Base-by-base conservation (phyloP, 2,113 vertebrate species). In the Beaufortia kweichowensis region DNA sequence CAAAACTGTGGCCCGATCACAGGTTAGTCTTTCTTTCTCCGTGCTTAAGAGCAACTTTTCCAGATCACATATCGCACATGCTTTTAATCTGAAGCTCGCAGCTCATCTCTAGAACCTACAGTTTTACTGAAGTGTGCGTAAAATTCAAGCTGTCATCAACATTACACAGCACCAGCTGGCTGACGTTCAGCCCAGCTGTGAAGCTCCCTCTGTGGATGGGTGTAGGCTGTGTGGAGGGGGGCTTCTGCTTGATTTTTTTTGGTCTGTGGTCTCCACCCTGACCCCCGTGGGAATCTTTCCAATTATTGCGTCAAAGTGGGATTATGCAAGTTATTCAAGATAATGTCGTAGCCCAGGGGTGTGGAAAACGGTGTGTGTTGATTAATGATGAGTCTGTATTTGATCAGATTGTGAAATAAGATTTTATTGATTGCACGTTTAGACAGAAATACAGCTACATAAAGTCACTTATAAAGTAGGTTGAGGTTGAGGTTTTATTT, bases 241-340 rank as follows among this genome's bases (percentile, higher is more conserved):
- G 53, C 28, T 69, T 23, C 19, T 67, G 21, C 56, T 72, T 53
- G 39, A 17, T 65, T 72, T 28, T 68, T 28, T 70, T 23, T 48
- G 59, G 21, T 75, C 43, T 55, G 41, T 33, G 56, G 77, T 62
- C 79, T 72, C 76, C 79, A 9, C 79, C 79, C 76, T 81, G 82
- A 79, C 66, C n/a, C 76, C 79, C 68, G 23, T 63, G 56, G 43
- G 63, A 80, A 55, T 39, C 64, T 50, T 23, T 10, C 61, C 23
- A 67, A 79, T 67, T 73, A 76, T 81, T 78, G 56, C 72, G 24
- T 81, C 82, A 83, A 24, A 26, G 75, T 19, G 28, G 31, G 64
- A 75, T 83, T 78, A 75, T n/a, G 46, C 79, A 83, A 78, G 24
- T 71, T 19, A 48, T 19, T n/a, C 61, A 48, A 68, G 62, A 23